Percentiles rank a stretch among this genome's conserved stretches.
phyloP scores from a whole-genome alignment of 2,888 invertebrate genomes.

The Coelogynopora nodosa region DNA sequence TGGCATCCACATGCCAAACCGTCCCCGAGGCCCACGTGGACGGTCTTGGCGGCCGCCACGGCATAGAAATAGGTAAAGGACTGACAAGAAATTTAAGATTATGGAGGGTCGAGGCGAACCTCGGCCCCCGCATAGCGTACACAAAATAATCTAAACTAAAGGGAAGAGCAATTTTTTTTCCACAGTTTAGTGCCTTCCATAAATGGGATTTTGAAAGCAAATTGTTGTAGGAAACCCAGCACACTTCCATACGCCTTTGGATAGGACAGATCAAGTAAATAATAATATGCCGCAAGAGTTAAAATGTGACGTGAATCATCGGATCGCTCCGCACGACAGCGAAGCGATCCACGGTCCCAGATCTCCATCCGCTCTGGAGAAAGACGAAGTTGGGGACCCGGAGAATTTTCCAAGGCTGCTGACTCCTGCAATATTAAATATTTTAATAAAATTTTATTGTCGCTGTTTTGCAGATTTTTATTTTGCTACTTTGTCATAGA shows the following conservation, averaged over 20 bases:
- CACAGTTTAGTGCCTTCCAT: not conserved
- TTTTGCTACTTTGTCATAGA: not conserved
- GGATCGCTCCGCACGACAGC: not conserved
- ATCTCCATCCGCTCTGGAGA: not conserved
- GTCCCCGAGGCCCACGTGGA: too few species aligned
- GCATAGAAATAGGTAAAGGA: too few species aligned
- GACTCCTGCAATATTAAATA: not conserved
- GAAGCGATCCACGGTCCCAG: not conserved
- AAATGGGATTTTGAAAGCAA: not conserved
- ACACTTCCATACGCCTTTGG: not conserved
- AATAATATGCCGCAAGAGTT: not conserved
- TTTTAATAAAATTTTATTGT: not conserved
- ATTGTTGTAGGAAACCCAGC: not conserved
- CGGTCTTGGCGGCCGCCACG: too few species aligned
- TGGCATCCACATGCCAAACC: too few species aligned
- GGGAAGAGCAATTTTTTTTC: not conserved
- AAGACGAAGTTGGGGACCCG: not conserved
- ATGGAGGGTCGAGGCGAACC: too few species aligned
- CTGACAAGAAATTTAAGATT: too few species aligned
- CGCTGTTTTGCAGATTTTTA: not conserved
- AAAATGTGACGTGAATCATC: not conserved
- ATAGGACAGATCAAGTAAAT: not conserved
- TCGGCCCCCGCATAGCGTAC: not conserved
- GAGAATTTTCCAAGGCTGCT: not conserved
- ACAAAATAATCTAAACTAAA: not conserved